Conservation (phyloP, 2,888 invertebrate species). For the Hartigia nigra region DNA sequence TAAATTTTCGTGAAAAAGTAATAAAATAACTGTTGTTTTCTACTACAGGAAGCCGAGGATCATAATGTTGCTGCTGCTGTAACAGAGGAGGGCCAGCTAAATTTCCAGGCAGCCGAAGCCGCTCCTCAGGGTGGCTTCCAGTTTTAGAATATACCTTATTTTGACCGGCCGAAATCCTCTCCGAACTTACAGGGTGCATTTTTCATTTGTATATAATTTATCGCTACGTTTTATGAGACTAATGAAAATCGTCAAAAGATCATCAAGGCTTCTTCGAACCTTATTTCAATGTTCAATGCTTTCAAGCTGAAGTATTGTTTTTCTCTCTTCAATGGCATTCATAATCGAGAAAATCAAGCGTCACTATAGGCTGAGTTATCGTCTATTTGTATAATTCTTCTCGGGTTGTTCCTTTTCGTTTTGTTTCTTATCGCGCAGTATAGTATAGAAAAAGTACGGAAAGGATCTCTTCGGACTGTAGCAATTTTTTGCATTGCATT, state of each 20-base stretch:
- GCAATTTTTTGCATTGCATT: not conserved
- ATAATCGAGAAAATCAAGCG: not conserved
- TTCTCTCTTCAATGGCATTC: not conserved
- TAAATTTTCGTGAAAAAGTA: too few species aligned
- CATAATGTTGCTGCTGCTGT: constrained; percentile 36
- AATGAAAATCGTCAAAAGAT: not conserved
- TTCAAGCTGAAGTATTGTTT: not conserved
- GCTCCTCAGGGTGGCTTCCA: constrained; percentile 49
- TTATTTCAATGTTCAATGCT: not conserved
- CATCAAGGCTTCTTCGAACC: not conserved
- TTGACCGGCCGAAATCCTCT: constrained; percentile 6
- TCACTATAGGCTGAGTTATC: not conserved
- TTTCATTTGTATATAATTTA: constrained; percentile 17
- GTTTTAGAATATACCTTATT: constrained; percentile 36
- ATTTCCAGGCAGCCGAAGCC: constrained; percentile 47
- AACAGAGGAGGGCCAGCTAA: constrained; percentile 45
- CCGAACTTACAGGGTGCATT: constrained; percentile 7
- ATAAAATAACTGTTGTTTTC: constrained; percentile 8
- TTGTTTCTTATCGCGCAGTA: not conserved
- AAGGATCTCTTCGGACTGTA: not conserved
- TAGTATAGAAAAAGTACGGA: not conserved
- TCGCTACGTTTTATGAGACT: not conserved
- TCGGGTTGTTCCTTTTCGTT: not conserved
- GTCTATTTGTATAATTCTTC: not conserved
- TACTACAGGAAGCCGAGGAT: constrained; percentile 45